phyloP scores from a whole-genome alignment of 1,140 invertebrate genomes.

The Drosophila setifemur region DNA sequence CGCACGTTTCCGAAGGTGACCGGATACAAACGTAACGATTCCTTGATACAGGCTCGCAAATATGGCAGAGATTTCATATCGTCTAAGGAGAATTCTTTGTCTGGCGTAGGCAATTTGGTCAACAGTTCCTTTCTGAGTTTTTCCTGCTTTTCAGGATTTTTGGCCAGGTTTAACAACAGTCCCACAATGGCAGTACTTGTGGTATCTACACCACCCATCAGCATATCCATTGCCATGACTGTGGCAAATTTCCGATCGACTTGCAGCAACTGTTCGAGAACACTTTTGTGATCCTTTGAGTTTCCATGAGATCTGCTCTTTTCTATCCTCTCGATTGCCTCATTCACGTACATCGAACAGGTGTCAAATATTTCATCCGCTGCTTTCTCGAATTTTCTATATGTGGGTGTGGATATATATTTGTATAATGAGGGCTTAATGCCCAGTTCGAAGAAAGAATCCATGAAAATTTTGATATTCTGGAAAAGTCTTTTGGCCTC shows the following conservation, averaged over 20 bases:
- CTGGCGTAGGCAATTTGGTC: slow-evolving; percentile 44
- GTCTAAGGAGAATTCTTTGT: slow-evolving; percentile 69
- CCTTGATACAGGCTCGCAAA: slow-evolving; percentile 84
- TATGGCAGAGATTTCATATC: slow-evolving; percentile 81
- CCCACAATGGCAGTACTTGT: slow-evolving; percentile 29
- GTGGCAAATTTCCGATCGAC: slow-evolving; percentile 85
- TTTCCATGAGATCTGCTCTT: neutral
- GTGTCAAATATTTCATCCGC: slow-evolving; percentile 58
- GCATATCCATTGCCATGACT: slow-evolving; percentile 88
- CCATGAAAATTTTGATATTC: slow-evolving; percentile 19
- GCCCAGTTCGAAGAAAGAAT: slow-evolving; percentile 83
- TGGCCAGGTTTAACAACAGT: slow-evolving; percentile 70
- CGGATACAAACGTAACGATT: slow-evolving; percentile 90
- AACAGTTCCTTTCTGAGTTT: slow-evolving; percentile 83
- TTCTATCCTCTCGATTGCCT: slow-evolving; percentile 44
- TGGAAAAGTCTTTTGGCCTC: slow-evolving; percentile 17
- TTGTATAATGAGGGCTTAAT: slow-evolving; percentile 86
- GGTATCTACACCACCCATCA: slow-evolving; percentile 90
- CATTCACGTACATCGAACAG: slow-evolving; percentile 43
- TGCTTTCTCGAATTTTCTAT: slow-evolving; percentile 83
- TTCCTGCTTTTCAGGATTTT: slow-evolving; percentile 83
- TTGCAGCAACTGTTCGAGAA: slow-evolving; percentile 85
- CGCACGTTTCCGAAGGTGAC: slow-evolving; percentile 92
- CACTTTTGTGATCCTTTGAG: slow-evolving; percentile 53
- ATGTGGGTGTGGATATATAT: slow-evolving; percentile 84